Conservation (phyloP, 2,888 invertebrate species). For the Cheilosia impressa region DNA sequence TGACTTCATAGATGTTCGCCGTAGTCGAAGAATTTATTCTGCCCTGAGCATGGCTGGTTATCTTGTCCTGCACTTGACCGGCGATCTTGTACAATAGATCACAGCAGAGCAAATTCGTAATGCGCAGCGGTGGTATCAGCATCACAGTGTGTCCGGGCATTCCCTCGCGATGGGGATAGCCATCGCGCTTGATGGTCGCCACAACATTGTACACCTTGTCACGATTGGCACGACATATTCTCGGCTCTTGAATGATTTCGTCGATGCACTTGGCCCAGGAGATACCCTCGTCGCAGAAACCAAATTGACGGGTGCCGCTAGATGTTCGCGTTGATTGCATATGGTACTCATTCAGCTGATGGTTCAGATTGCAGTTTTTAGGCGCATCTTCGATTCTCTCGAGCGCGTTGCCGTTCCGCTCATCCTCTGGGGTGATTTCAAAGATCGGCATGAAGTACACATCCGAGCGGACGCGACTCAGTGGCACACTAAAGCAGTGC, state of each 20-base stretch:
- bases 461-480: conserved; percentile 89
- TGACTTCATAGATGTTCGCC: conserved; percentile 85
- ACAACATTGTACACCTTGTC: conserved; percentile 80
- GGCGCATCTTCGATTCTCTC: conserved; percentile 30
- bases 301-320: conserved; percentile 77
- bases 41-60: conserved; percentile 79
- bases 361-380: conserved; percentile 57
- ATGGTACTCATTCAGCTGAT: conserved; percentile 58
- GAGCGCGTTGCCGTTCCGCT: conserved; percentile 62
- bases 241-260: conserved; percentile 78
- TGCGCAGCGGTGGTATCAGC: conserved; percentile 91
- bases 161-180: conserved; percentile 88
- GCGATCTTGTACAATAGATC: conserved; percentile 88
- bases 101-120: conserved; percentile 95
- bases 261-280: conserved; percentile 80
- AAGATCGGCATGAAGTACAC: conserved; percentile 89
- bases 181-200: conserved; percentile 87
- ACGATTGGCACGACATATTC: conserved; percentile 79
- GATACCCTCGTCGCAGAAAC: conserved; percentile 81
- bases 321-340: conserved; percentile 30
- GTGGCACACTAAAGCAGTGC: conserved; percentile 89
- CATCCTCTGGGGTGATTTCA: conserved; percentile 61
- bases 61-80: conserved; percentile 77
- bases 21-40: conserved; percentile 84
- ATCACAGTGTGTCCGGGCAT: conserved; percentile 94